A percentile compares a stretch with the other conserved stretches of the same genome.
These are phyloP conservation scores for Drosophila subquinaria DNA, from an alignment of 2,888 invertebrate species.

Conservation along the genomic window DNA sequence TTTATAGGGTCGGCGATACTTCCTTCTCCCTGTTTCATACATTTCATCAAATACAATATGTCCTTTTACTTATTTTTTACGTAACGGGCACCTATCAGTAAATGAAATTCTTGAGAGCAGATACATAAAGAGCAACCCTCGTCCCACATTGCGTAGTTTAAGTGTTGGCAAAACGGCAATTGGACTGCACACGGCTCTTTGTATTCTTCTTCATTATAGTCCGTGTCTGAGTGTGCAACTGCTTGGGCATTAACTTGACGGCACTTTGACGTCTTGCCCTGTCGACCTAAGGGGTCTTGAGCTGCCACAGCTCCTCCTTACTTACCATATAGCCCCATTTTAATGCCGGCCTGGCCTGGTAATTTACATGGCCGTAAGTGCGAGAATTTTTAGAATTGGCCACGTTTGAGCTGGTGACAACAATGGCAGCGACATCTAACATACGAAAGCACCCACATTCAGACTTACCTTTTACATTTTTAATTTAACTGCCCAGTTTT, in stretches of 20 bases:
- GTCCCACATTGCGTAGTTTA: conserved; percentile 26
- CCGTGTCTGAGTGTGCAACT: conserved; percentile 25
- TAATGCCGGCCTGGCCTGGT: conserved; percentile 3
- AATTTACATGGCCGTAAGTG: conserved; percentile 24
- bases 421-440: not conserved
- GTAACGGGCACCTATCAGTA: not conserved
- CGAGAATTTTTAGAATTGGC: conserved; percentile 42
- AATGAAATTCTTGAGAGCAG: not conserved
- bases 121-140: not conserved
- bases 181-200: conserved; percentile 35
- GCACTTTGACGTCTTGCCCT: conserved; percentile 48
- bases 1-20: too few species aligned
- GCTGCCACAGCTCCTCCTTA: not conserved
- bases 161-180: conserved; percentile 33
- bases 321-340: not conserved
- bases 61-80: too few species aligned
- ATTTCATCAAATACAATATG: too few species aligned
- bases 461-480: conserved; percentile 51
- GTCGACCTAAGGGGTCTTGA: conserved; percentile 12
- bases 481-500: conserved; percentile 69
- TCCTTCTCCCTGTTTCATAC: too few species aligned
- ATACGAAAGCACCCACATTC: conserved; percentile 16
- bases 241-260: conserved; percentile 38
- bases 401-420: conserved; percentile 33
- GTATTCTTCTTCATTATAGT: conserved; percentile 30